Base-by-base conservation (phyloP, 2,797 vertebrate species). In the Melanotaenia boesemani region DNA sequence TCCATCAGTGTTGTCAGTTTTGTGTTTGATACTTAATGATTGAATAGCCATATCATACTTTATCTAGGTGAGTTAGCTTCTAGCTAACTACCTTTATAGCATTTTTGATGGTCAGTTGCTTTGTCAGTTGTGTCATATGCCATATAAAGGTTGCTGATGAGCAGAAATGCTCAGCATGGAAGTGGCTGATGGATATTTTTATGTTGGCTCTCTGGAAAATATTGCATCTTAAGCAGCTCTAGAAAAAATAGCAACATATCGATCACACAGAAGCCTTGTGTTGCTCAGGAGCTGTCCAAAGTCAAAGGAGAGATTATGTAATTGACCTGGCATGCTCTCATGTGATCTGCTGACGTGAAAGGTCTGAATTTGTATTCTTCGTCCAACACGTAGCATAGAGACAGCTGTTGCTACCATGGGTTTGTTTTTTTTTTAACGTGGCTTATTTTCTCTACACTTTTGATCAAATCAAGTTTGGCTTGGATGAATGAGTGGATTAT, bases 51-150 rank as follows among this genome's bases (percentile, higher is more conserved):
- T 60, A 34, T 69, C 26, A 48, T 6, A 62, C 48, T 10, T 6
- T 74, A 57, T 71, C 63, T 74, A 76, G 84, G 72, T 70, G 74
- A 85, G 74, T 70, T 52, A 81, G 46, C 60, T 57, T 67, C 63
- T 28, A 26, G 26, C 22, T 61, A 73, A 74, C 58, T 58, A 6
- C 56, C 41, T 50, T 50, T 30, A 80, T 55, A 66, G 56, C 65
- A 50, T 76, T 50, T 46, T 54, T 50, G 55, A 70, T 55, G n/a
- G 44, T 26, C 9, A 20, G 54, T 59, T 32, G 30, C 15, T 56
- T 37, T 74, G 62, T 79, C 71, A 65, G n/a, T 63, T 68, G 22
- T 1, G 1, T 20, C 4, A 48, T 9, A 7, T 18, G 52, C 74
- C 57, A 39, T 41, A 28, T 16, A 1, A 37, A 37, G 9, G 39